Conservation (phyloP, 2,113 vertebrate genomes). For the Bostrychus sinensis region DNA sequence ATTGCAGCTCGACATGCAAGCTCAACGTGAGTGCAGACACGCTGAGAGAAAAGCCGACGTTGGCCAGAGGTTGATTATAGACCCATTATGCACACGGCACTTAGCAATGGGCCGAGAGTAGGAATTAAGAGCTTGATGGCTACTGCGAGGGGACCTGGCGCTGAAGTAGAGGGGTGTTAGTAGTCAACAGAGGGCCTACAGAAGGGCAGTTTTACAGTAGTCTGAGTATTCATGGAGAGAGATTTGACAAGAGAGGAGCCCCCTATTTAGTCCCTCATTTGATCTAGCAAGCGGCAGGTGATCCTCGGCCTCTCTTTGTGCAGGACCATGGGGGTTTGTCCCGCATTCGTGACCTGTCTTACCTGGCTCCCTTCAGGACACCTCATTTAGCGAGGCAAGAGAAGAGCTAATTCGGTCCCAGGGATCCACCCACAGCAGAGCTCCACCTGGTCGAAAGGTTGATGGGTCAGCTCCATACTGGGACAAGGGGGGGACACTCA, state of each 20-base stretch:
- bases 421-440: constrained; percentile 53
- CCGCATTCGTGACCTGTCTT: constrained; percentile 67
- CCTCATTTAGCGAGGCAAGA: constrained; percentile 67
- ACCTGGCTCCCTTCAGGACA: constrained; percentile 72
- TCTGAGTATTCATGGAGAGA: constrained; percentile 77
- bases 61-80: constrained; percentile 77
- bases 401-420: constrained; percentile 52
- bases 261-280: constrained; percentile 75
- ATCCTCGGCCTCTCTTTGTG: constrained; percentile 75
- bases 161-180: constrained; percentile 64
- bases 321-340: constrained; percentile 66
- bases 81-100: constrained; percentile 74
- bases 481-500: constrained; percentile 52
- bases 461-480: constrained; percentile 63
- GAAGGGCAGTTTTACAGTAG: constrained; percentile 67
- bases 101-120: constrained; percentile 72
- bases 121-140: constrained; percentile 76
- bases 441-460: constrained; percentile 72
- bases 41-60: constrained; percentile 72
- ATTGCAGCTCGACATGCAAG: constrained; percentile 73
- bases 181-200: constrained; percentile 64
- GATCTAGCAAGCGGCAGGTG: constrained; percentile 77
- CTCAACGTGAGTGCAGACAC: constrained; percentile 72
- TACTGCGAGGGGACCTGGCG: constrained; percentile 65
- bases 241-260: constrained; percentile 72